Conservation (phyloP, 2,888 invertebrate genomes). For the Leistus spinibarbis region DNA sequence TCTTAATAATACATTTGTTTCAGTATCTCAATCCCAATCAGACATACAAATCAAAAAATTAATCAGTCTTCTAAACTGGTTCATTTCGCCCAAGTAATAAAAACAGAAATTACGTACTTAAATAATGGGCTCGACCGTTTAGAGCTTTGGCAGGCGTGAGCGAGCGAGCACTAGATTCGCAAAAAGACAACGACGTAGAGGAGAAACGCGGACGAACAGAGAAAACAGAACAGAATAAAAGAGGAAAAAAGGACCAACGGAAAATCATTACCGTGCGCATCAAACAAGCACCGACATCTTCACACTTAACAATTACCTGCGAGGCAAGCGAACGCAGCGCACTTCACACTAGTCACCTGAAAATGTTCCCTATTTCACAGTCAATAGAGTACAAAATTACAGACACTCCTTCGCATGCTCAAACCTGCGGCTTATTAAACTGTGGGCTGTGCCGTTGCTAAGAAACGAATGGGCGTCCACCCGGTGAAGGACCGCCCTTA, state of each 20-base stretch:
- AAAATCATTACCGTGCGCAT: slow-evolving; percentile 40
- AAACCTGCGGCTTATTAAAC: slow-evolving; percentile 44
- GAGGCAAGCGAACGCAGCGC: background rate
- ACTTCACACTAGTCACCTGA: slow-evolving; percentile 27
- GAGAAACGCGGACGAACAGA: slow-evolving; percentile 2
- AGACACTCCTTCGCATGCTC: background rate
- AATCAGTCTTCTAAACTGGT: slow-evolving; percentile 6
- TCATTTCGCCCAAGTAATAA: slow-evolving; percentile 11
- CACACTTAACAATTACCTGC: slow-evolving; percentile 45
- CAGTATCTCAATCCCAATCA: slow-evolving; percentile 9
- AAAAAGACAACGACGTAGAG: background rate
- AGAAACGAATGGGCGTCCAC: slow-evolving; percentile 50
- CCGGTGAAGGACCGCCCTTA: slow-evolving; percentile 5
- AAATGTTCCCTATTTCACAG: slow-evolving; percentile 43
- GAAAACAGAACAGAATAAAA: slow-evolving; percentile 8
- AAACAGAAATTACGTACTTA: slow-evolving; percentile 32
- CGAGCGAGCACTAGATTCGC: background rate
- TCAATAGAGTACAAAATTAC: slow-evolving; percentile 42
- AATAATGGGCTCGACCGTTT: slow-evolving; percentile 27
- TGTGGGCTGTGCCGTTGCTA: slow-evolving; percentile 55
- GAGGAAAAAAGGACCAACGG: slow-evolving; percentile 31
- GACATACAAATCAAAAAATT: slow-evolving; percentile 12
- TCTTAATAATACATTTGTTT: background rate
- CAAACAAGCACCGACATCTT: slow-evolving; percentile 43
- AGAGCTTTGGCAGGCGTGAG: slow-evolving; percentile 14